These are phyloP conservation scores for Heliothis subflexa DNA, from an alignment of 1,140 invertebrate species.

Conservation along the genomic window DNA sequence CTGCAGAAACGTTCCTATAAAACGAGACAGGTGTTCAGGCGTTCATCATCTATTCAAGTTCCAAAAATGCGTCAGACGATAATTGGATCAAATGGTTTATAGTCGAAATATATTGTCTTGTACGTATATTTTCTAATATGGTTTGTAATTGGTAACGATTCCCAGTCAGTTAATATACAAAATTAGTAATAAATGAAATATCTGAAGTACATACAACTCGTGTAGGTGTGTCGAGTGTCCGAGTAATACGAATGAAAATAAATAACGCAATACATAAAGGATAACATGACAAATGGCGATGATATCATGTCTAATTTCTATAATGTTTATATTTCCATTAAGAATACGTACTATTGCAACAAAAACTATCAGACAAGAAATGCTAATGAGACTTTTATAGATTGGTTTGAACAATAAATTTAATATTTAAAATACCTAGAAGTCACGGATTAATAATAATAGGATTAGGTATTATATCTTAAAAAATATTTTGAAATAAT, in stretches of 20 bases:
- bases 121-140: too few relatives aligned
- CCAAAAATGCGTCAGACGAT: too few relatives aligned
- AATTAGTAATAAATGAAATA: too few relatives aligned
- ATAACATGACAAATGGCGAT: conserved; percentile 44
- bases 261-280: conserved; percentile 12
- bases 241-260: conserved; percentile 15
- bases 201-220: too few relatives aligned
- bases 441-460: conserved; percentile 13
- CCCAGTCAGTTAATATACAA: too few relatives aligned
- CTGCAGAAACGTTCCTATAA: background rate
- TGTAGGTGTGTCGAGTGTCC: too few relatives aligned
- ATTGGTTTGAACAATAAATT: conserved; percentile 16
- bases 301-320: conserved; percentile 42
- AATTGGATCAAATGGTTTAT: too few relatives aligned
- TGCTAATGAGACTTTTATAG: conserved; percentile 25
- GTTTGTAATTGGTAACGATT: too few relatives aligned
- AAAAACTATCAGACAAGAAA: conserved; percentile 23
- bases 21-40: conserved; percentile 5
- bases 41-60: background rate
- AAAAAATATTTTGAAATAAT: too few relatives aligned
- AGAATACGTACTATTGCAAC: conserved; percentile 26
- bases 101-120: too few relatives aligned
- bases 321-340: conserved; percentile 37
- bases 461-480: background rate
- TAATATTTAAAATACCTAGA: background rate